Conservation (phyloP, 2,888 invertebrate species). For the Lapara coniferarum region DNA sequence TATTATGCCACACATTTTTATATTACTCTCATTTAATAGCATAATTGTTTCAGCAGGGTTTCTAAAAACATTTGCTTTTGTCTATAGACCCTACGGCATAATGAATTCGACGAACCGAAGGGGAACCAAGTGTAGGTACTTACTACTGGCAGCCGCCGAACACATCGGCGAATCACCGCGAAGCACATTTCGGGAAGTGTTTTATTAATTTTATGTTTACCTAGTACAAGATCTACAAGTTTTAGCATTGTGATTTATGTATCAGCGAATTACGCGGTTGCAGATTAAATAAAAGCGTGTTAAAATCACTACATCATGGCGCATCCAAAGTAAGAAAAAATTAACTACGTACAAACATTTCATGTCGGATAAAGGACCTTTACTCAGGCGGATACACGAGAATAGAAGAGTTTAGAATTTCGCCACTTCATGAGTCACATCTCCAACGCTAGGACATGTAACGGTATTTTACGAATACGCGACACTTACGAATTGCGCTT, state of each 20-base stretch:
- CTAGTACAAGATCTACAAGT: background rate
- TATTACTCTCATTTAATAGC: background rate
- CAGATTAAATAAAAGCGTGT: too few species aligned
- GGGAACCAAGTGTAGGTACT: background rate
- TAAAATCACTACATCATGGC: too few species aligned
- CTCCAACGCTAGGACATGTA: background rate
- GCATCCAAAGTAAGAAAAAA: too few species aligned
- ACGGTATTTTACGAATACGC: conserved; percentile 1
- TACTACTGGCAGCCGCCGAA: background rate
- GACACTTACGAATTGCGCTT: background rate
- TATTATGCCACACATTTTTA: background rate
- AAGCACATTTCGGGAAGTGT: background rate
- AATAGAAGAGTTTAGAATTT: background rate
- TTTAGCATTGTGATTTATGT: too few species aligned
- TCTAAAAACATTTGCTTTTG: background rate
- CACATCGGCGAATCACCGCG: too few species aligned
- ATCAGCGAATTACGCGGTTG: too few species aligned
- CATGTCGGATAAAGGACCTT: background rate
- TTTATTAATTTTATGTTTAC: background rate
- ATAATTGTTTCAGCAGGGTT: too few species aligned
- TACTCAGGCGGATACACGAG: background rate
- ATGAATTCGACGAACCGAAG: background rate
- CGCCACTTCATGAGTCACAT: background rate
- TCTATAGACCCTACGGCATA: background rate
- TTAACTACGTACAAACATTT: too few species aligned